Percentiles rank a stretch among this genome's conserved stretches.
Conservation (phyloP, 1,140 invertebrate genomes). For the Neelides sp. region DNA sequence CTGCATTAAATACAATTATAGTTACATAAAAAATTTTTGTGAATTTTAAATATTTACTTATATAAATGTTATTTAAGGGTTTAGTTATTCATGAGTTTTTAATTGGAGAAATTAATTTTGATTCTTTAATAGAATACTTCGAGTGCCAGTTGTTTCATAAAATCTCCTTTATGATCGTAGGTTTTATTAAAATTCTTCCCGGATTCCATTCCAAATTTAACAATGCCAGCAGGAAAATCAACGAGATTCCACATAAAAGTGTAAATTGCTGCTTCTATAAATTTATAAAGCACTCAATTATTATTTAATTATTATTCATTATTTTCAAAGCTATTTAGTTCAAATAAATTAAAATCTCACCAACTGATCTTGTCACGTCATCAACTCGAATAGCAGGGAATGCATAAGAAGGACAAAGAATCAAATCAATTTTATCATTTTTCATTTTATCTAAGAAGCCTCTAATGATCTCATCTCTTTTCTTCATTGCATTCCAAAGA, state of each 20-base stretch:
- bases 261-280: conserved; percentile 25
- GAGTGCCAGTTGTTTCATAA: background rate
- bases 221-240: conserved; percentile 34
- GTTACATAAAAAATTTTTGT: background rate
- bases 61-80: background rate
- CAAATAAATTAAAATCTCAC: too few relatives aligned
- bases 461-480: conserved; percentile 5
- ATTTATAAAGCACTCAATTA: too few relatives aligned
- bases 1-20: background rate
- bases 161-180: conserved; percentile 3
- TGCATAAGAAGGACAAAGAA: conserved; percentile 3
- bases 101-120: too few relatives aligned
- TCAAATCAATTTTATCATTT: background rate
- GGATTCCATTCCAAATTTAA: conserved; percentile 33
- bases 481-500: conserved; percentile 3
- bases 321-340: too few relatives aligned
- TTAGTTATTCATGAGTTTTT: background rate
- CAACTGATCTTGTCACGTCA: too few relatives aligned
- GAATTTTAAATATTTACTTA: background rate
- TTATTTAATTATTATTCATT: too few relatives aligned
- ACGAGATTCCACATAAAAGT: conserved; percentile 33
- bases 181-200: conserved; percentile 32
- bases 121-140: background rate
- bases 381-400: background rate
- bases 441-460: conserved; percentile 7